A percentile compares a stretch with the other conserved stretches of the same genome.
phyloP scores from a whole-genome alignment of 2,888 invertebrate genomes.

The Sinohyriopsis cumingii region DNA sequence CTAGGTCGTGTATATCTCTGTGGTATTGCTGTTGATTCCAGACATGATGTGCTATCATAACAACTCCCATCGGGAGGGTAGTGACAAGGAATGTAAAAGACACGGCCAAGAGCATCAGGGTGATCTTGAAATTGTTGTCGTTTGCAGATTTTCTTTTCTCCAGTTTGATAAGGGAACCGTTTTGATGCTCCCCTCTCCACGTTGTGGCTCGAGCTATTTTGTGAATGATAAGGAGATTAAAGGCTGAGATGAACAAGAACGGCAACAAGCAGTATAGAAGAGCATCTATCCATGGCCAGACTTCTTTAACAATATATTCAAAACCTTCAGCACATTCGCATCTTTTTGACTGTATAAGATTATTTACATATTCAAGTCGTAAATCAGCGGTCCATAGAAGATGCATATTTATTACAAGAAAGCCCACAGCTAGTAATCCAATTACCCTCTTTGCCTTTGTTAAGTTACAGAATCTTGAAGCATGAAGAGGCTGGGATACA shows the following conservation, averaged over 20 bases:
- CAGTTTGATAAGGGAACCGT: slow-evolving; percentile 28
- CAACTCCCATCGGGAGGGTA: slow-evolving; percentile 65
- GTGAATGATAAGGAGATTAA: slow-evolving; percentile 65
- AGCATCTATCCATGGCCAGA: slow-evolving; percentile 70
- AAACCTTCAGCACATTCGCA: slow-evolving; percentile 38
- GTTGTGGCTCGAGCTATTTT: slow-evolving; percentile 55
- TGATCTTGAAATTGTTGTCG: slow-evolving; percentile 46
- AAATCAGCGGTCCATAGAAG: slow-evolving; percentile 63
- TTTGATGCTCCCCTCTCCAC: slow-evolving; percentile 31
- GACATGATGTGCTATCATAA: slow-evolving; percentile 33
- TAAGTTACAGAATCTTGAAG: slow-evolving; percentile 59
- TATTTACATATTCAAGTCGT: slow-evolving; percentile 18
- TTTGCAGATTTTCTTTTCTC: slow-evolving; percentile 27
- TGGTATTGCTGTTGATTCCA: slow-evolving; percentile 33
- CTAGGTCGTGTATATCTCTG: slow-evolving; percentile 21
- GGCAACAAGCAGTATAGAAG: slow-evolving; percentile 65
- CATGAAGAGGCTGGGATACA: slow-evolving; percentile 66
- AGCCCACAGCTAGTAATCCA: slow-evolving; percentile 42
- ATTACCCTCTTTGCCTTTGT: slow-evolving; percentile 60
- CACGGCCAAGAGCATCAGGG: slow-evolving; percentile 60
- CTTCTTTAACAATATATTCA: slow-evolving; percentile 41
- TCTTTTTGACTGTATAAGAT: slow-evolving; percentile 23
- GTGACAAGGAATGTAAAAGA: slow-evolving; percentile 67
- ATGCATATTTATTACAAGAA: slow-evolving; percentile 61
- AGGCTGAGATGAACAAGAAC: slow-evolving; percentile 57